Conservation (phyloP, 2,113 vertebrate species). For the Myrmophylax atrothorax region DNA sequence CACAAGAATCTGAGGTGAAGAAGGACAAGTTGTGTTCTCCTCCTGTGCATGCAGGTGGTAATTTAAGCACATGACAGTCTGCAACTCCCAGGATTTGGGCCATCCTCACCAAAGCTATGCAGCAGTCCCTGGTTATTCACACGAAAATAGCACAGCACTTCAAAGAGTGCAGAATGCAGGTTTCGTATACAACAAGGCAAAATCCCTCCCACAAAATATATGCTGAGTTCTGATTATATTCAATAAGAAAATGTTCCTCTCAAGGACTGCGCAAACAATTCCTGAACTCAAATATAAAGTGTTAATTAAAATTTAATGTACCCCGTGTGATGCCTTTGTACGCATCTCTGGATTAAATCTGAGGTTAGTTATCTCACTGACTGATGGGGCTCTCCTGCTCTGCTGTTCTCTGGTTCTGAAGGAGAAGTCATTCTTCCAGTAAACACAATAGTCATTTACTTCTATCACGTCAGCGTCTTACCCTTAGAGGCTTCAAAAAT, state of each 20-base stretch:
- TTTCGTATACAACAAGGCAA: not conserved
- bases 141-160: not conserved
- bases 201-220: not conserved
- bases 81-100: not conserved
- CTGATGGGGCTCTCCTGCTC: not conserved
- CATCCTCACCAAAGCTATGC: not conserved
- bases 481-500: constrained; percentile 24
- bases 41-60: not conserved
- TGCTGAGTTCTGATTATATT: not conserved
- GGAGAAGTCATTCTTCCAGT: not conserved
- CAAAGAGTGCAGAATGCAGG: not conserved
- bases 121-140: not conserved
- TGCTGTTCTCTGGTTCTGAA: not conserved
- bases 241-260: not conserved
- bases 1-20: not conserved
- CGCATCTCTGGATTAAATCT: not conserved
- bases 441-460: not conserved
- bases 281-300: not conserved
- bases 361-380: not conserved
- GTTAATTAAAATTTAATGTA: not conserved
- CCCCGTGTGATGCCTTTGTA: not conserved
- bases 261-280: not conserved
- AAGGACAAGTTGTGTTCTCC: not conserved
- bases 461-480: not conserved
- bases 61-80: not conserved